Base-by-base conservation (phyloP, 2,888 invertebrate genomes). In the Melanotus villosus region DNA sequence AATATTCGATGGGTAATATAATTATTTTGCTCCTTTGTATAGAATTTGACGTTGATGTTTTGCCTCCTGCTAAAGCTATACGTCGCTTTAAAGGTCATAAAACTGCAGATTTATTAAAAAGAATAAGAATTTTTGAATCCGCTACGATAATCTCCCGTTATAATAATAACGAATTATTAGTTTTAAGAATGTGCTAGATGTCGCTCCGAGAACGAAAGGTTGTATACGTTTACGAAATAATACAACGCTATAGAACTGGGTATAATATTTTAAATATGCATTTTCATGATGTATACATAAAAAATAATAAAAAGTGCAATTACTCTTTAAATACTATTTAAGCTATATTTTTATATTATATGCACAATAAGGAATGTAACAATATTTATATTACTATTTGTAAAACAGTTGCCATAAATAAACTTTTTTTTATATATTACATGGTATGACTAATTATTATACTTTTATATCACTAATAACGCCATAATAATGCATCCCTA, bases 281-380 rank as follows among this genome's bases (percentile, higher is more conserved):
- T 63, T 73, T 54, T 69, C 60, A 66, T 34, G 60, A 66, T 63
- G 60, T 70, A 68, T 71, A 65, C 68, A 65, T 68, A 73, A 73
- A 74, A 74, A 65, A 73, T 68, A 75, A 76, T 74, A 77, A 75
- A 77, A 79, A 76, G 79, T 80, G 80, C 78, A 76, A 77, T 79
- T 78, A 77, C 52, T 74, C 67, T 72, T 76, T 74, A 75, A 68
- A 65, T 72, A 75, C 73, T 76, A 76, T 75, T 75, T 77, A 76
- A 79, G 77, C 75, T 76, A 57, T 62, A 62, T 47, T 56, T 36
- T 45, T 60, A 16, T 18, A 19, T 30, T 57, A 21, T 68, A 59
- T 60, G 64, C 43, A 47, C 52, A 26, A 59, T 70, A 72, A 76
- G 79, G 80, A 80, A 80, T 80, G 80, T 78, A 80, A 79, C 77